A percentile compares a stretch with the other conserved stretches of the same genome.
These are phyloP conservation scores for Leucoraja erinaceus DNA, from an alignment of 2,113 vertebrate genomes.

Conservation along the genomic window DNA sequence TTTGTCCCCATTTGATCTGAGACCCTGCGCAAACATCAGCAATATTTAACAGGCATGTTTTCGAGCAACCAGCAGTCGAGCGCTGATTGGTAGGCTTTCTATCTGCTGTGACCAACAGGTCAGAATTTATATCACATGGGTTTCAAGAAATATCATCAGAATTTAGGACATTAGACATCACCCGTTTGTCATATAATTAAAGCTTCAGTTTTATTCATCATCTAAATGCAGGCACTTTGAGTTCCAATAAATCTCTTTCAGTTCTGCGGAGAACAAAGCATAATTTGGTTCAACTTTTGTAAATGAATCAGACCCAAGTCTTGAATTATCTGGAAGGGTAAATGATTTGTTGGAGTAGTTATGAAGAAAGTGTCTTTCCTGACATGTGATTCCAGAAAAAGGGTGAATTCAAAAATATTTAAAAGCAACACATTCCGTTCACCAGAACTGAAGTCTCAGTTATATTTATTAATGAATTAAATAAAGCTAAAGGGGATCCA, in stretches of 20 bases:
- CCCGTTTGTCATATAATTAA: not conserved
- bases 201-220: not conserved
- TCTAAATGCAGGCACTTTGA: not conserved
- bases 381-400: no score
- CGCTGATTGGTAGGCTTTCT: no score
- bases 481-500: no score
- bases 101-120: not conserved
- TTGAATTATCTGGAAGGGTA: no score
- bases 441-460: no score
- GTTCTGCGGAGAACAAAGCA: not conserved
- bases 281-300: not conserved
- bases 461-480: no score
- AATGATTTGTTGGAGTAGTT: no score
- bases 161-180: not conserved
- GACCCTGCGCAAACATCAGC: not conserved
- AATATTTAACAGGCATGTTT: not conserved
- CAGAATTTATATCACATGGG: not conserved
- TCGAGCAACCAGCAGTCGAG: not conserved
- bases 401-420: no score
- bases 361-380: no score
- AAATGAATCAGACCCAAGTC: not conserved
- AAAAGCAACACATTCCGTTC: no score
- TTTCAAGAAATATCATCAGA: not conserved
- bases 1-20: not conserved
- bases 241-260: not conserved